Evolutionary conservation across 2,113 vertebrate species (phyloP).

Genomic region (Romanogobio albipinnatus): DNA sequence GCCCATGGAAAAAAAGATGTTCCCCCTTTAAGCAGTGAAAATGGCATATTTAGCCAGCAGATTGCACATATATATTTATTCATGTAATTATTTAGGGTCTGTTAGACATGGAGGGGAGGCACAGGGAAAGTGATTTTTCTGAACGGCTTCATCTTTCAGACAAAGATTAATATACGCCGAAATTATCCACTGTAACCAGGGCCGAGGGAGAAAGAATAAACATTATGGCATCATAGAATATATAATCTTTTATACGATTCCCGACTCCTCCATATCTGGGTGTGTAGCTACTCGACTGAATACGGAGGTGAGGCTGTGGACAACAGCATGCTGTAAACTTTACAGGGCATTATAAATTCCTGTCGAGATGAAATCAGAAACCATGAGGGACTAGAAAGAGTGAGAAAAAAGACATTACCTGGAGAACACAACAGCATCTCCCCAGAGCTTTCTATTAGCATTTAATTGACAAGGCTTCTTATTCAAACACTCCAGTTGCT

Average conservation of each 20-base stretch:
- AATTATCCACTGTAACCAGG: slow-evolving; percentile 11
- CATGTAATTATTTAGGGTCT: slow-evolving; percentile 44
- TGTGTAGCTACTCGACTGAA: not conserved
- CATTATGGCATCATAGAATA: slow-evolving; percentile 37
- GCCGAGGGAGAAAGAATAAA: slow-evolving; percentile 22
- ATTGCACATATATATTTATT: slow-evolving; percentile 47
- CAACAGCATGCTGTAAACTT: slow-evolving; percentile 23
- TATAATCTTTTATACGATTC: slow-evolving; percentile 12
- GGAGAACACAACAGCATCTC: slow-evolving; percentile 61
- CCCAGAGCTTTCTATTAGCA: slow-evolving; percentile 59
- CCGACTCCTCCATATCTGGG: slow-evolving; percentile 23
- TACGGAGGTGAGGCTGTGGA: slow-evolving; percentile 18
- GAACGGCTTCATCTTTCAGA: not conserved
- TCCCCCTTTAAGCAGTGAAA: slow-evolving; percentile 37
- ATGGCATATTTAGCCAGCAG: slow-evolving; percentile 48
- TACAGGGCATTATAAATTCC: slow-evolving; percentile 43
- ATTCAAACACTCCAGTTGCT: slow-evolving; percentile 60
- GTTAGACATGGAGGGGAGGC: slow-evolving; percentile 24
- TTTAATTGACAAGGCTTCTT: slow-evolving; percentile 64
- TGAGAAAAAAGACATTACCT: slow-evolving; percentile 48
- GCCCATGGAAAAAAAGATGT: slow-evolving; percentile 35
- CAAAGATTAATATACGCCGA: slow-evolving; percentile 20
- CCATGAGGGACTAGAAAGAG: slow-evolving; percentile 52
- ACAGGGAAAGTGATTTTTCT: slow-evolving; percentile 39
- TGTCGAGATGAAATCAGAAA: slow-evolving; percentile 43